phyloP scores from a whole-genome alignment of 37 sponge, comb jelly and placozoan genomes.

The Beroe ovata region DNA sequence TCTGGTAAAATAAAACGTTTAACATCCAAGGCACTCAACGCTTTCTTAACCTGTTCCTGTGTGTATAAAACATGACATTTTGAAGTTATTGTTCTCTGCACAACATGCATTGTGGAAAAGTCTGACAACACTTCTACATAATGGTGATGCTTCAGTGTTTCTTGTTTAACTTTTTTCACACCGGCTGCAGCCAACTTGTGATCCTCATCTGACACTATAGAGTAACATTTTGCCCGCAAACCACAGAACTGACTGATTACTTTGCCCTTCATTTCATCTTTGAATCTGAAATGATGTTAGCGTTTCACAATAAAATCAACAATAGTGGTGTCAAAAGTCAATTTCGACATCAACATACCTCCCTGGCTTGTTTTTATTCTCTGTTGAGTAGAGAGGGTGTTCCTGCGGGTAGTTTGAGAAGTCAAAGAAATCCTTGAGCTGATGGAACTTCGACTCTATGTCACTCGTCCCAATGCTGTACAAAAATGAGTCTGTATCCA shows the following conservation, averaged over 20 bases:
- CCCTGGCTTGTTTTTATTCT: background rate
- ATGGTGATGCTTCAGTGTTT: constrained; percentile 5
- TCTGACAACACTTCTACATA: background rate
- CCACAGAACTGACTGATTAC: background rate
- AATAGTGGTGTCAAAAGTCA: too few relatives aligned
- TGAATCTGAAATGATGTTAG: too few relatives aligned
- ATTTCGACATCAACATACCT: too few relatives aligned
- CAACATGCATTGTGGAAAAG: background rate
- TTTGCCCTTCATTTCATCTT: constrained; percentile 6
- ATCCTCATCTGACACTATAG: constrained; percentile 25
- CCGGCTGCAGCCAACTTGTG: constrained; percentile 16
- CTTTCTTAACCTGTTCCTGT: background rate
- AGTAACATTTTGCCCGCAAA: background rate
- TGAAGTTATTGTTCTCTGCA: background rate
- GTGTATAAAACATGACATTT: background rate
- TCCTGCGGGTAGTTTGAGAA: background rate
- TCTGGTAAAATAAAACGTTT: background rate
- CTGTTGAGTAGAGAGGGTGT: background rate
- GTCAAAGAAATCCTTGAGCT: constrained; percentile 8
- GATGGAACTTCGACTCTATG: background rate
- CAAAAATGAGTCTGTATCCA: constrained; percentile 1
- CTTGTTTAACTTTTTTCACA: background rate
- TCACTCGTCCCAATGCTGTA: background rate
- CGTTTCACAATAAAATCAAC: background rate
- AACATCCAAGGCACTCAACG: background rate